Conservation (phyloP, 2,113 vertebrate species). For the Cathartes aura region DNA sequence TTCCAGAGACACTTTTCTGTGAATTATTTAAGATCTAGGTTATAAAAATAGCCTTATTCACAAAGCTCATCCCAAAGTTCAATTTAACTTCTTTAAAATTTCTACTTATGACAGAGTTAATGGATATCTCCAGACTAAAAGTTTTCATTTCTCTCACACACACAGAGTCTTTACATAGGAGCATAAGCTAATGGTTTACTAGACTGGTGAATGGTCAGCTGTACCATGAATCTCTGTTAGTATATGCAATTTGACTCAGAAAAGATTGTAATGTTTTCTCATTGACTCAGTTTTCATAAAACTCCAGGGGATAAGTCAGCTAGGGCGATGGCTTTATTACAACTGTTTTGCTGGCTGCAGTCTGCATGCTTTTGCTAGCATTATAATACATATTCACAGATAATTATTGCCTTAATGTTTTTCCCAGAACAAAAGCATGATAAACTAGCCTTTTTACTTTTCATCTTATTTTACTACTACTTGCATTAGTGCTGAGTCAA, state of each 20-base stretch:
- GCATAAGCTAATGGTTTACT: neutral
- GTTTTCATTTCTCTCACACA: neutral
- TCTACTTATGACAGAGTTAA: neutral
- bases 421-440: neutral
- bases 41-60: neutral
- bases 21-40: constrained; percentile 3
- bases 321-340: neutral
- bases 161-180: neutral
- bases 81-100: neutral
- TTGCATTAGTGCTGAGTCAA: neutral
- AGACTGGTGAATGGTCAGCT: neutral
- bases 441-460: neutral
- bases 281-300: neutral
- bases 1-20: neutral
- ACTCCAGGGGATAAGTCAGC: neutral
- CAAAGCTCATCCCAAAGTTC: neutral
- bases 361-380: neutral
- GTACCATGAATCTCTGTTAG: neutral
- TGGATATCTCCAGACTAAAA: neutral
- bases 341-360: neutral
- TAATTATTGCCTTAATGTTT: neutral
- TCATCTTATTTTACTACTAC: neutral
- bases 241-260: neutral
- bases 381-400: neutral
- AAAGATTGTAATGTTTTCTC: neutral